A percentile compares a stretch with the other conserved stretches of the same genome.
phyloP scores from a whole-genome alignment of 2,888 invertebrate genomes.

The Phania funesta region DNA sequence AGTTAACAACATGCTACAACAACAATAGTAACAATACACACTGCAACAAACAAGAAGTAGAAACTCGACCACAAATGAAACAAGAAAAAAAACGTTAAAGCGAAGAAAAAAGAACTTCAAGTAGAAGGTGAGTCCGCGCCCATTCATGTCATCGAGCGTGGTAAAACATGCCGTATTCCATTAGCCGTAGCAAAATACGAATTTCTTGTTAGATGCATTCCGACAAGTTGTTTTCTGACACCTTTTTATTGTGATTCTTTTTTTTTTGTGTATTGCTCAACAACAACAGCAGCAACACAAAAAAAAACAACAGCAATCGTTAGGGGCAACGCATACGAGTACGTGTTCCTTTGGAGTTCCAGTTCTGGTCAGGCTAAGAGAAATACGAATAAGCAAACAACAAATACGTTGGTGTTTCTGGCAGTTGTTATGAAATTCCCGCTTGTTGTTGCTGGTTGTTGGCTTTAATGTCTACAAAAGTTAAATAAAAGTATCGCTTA shows the following conservation, averaged over 20 bases:
- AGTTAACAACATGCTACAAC: conserved; percentile 42
- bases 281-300: conserved; percentile 26
- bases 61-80: conserved; percentile 26
- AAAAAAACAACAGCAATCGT: neutral
- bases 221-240: conserved; percentile 81
- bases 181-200: conserved; percentile 80
- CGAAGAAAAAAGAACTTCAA: neutral
- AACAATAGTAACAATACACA: neutral
- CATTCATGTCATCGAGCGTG: conserved; percentile 80
- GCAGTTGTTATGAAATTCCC: neutral
- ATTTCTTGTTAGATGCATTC: conserved; percentile 81
- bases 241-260: conserved; percentile 72
- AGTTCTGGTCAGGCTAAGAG: conserved; percentile 40
- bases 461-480: conserved; percentile 58
- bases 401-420: conserved; percentile 2
- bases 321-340: neutral
- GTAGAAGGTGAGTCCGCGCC: conserved; percentile 75
- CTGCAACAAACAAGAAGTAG: conserved; percentile 24
- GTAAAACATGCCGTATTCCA: conserved; percentile 80
- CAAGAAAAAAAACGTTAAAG: conserved; percentile 32
- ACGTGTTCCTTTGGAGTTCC: conserved; percentile 25
- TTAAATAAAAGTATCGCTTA: conserved; percentile 55
- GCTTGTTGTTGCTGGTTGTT: conserved; percentile 37
- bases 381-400: conserved; percentile 45
- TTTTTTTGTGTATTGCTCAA: conserved; percentile 21